A percentile compares a stretch with the other conserved stretches of the same genome.
Evolutionary conservation across 2,888 invertebrate species (phyloP).

Genomic region (Brachylomia viminalis): DNA sequence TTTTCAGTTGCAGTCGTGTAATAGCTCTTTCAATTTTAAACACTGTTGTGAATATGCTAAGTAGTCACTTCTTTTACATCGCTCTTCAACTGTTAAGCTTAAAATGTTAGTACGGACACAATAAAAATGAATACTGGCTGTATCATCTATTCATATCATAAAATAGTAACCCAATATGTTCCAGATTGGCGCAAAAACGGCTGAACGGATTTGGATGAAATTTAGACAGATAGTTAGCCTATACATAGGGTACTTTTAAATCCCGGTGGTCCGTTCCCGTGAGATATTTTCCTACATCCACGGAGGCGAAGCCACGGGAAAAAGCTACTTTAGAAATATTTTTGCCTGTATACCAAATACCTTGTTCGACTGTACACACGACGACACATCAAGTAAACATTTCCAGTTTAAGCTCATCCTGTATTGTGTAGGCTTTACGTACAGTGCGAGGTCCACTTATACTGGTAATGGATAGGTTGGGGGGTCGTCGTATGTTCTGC

Average conservation of each 20-base stretch:
- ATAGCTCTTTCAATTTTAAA: background rate
- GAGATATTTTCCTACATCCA: too few relatives aligned
- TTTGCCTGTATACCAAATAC: background rate
- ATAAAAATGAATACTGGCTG: background rate
- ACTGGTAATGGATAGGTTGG: background rate
- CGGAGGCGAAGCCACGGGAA: too few relatives aligned
- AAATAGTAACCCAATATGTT: too few relatives aligned
- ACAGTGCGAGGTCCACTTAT: background rate
- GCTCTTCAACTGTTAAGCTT: background rate
- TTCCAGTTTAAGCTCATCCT: background rate
- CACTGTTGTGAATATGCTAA: background rate
- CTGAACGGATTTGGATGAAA: too few relatives aligned
- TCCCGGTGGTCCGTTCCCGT: too few relatives aligned
- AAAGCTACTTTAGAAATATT: background rate
- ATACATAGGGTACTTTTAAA: too few relatives aligned
- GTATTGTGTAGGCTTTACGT: background rate
- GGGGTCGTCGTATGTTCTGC: background rate
- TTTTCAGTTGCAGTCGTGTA: too few relatives aligned
- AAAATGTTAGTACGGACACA: background rate
- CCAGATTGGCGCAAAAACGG: too few relatives aligned
- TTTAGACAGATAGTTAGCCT: too few relatives aligned
- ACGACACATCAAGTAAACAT: background rate
- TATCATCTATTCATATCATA: too few relatives aligned
- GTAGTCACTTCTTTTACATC: background rate
- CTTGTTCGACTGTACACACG: slow-evolving; percentile 14